phyloP scores from a whole-genome alignment of 2,797 vertebrate species.

The Echeneis naucrates region DNA sequence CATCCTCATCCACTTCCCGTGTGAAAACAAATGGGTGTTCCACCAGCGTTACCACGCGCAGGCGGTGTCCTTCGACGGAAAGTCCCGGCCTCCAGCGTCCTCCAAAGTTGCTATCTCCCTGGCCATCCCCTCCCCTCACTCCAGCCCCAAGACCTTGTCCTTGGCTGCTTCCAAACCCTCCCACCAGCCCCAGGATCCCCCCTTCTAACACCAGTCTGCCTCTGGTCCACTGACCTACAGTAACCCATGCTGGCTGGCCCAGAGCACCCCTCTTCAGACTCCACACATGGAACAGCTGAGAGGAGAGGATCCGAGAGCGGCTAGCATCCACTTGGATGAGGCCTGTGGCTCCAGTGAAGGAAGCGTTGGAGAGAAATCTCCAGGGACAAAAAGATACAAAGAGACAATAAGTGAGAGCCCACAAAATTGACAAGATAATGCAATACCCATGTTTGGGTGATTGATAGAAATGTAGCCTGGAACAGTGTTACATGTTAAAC shows the following conservation, averaged over 20 bases:
- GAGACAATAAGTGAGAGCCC: slow-evolving; percentile 18
- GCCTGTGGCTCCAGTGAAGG: slow-evolving; percentile 91
- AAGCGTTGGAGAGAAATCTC: slow-evolving; percentile 91
- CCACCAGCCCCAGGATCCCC: slow-evolving; percentile 79
- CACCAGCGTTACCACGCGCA: slow-evolving; percentile 93
- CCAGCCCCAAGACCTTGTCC: slow-evolving; percentile 77
- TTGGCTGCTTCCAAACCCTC: slow-evolving; percentile 69
- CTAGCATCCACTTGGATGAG: slow-evolving; percentile 79
- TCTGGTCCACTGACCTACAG: slow-evolving; percentile 88
- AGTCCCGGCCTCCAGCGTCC: slow-evolving; percentile 83
- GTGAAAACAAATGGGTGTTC: slow-evolving; percentile 97
- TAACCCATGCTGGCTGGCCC: slow-evolving; percentile 94
- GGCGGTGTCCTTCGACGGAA: slow-evolving; percentile 75
- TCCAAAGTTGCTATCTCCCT: slow-evolving; percentile 59
- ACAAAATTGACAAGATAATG: background rate
- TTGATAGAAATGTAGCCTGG: slow-evolving; percentile 9
- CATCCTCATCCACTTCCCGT: slow-evolving; percentile 90
- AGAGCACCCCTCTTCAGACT: slow-evolving; percentile 88
- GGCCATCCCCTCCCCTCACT: slow-evolving; percentile 76
- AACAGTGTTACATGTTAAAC: slow-evolving; percentile 13
- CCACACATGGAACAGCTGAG: slow-evolving; percentile 90
- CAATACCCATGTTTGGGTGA: background rate
- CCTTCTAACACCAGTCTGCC: slow-evolving; percentile 88
- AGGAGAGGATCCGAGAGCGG: slow-evolving; percentile 82
- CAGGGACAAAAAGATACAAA: slow-evolving; percentile 34